Conservation (phyloP, 2,113 vertebrate species). For the Neotoma lepida region DNA sequence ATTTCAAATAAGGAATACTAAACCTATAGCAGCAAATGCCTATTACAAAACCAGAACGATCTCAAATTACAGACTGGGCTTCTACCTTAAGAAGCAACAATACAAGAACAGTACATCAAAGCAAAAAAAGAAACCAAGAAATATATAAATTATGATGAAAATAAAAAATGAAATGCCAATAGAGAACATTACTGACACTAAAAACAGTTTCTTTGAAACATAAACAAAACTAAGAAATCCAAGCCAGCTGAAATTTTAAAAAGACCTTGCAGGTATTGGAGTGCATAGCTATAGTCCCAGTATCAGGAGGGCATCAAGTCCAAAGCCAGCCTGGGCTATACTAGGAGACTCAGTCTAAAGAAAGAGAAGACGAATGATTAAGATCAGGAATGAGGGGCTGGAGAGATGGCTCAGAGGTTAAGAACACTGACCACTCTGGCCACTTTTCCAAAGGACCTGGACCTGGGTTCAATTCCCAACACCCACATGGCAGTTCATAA, state of each 20-base stretch:
- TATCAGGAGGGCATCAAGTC: background rate
- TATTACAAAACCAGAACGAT: background rate
- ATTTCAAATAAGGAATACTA: background rate
- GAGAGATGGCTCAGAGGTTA: background rate
- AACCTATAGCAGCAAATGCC: background rate
- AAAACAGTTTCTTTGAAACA: background rate
- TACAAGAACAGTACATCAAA: background rate
- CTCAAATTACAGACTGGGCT: background rate
- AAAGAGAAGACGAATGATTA: background rate
- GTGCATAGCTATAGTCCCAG: background rate
- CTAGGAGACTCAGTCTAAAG: background rate
- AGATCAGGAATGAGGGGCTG: background rate
- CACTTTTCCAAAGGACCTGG: background rate
- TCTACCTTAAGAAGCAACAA: background rate
- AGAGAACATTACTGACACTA: background rate
- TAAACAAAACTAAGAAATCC: background rate
- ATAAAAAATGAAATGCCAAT: background rate
- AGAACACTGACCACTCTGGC: background rate
- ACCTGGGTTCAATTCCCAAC: background rate
- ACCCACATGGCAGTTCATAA: background rate
- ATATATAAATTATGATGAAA: background rate
- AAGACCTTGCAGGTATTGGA: background rate
- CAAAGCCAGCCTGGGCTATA: background rate
- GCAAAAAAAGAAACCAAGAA: background rate
- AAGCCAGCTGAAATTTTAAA: background rate